Conservation (phyloP, 2,113 vertebrate genomes). For the Suncus etruscus region DNA sequence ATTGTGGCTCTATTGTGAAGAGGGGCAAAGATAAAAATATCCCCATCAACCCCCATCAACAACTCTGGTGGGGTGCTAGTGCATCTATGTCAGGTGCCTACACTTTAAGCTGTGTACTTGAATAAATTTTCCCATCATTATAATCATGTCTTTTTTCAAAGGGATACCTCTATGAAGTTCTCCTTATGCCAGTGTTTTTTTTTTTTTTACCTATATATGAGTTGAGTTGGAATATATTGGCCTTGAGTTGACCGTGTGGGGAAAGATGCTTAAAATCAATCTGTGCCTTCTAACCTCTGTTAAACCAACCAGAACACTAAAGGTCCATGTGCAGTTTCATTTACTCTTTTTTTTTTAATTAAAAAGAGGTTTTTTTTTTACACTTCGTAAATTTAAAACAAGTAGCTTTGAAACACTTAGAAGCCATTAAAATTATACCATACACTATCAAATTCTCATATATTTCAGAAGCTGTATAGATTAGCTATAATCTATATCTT, state of each 20-base stretch:
- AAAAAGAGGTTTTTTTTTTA: too few species aligned
- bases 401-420: slow-evolving; percentile 62
- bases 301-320: neutral
- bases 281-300: neutral
- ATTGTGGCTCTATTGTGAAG: neutral
- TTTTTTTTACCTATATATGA: neutral
- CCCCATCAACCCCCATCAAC: neutral
- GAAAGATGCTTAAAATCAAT: neutral
- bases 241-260: neutral
- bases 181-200: neutral
- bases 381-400: slow-evolving; percentile 46
- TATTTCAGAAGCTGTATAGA: slow-evolving; percentile 42
- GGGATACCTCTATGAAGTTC: neutral
- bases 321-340: neutral
- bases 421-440: slow-evolving; percentile 47
- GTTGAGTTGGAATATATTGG: neutral
- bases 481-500: neutral
- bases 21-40: neutral
- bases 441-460: slow-evolving; percentile 46
- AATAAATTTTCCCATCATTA: slow-evolving; percentile 11
- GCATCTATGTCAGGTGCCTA: neutral
- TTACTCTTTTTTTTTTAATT: slow-evolving; percentile 47
- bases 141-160: neutral
- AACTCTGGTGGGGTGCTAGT: neutral
- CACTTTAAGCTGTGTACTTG: neutral